These are phyloP conservation scores for Periophthalmus magnuspinnatus DNA, from an alignment of 2,797 vertebrate genomes.

Conservation along the genomic window DNA sequence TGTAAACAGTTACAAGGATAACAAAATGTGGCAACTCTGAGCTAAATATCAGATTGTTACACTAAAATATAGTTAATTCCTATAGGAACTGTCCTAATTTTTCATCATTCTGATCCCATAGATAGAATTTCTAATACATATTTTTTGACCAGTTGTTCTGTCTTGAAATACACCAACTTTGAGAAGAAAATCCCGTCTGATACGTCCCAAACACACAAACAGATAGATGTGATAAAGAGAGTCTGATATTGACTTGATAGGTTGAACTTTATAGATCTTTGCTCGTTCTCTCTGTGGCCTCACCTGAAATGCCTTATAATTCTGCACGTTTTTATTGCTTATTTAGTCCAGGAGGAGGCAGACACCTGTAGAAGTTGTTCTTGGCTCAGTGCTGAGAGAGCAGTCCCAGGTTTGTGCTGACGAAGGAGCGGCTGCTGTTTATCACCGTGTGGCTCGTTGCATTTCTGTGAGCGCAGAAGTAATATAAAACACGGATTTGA, in stretches of 20 bases:
- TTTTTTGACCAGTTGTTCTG: too few relatives aligned
- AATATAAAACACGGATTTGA: slow-evolving; percentile 6
- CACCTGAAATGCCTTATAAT: slow-evolving; percentile 27
- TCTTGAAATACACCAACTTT: too few relatives aligned
- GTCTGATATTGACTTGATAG: neutral
- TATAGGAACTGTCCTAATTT: too few relatives aligned
- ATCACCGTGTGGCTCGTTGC: slow-evolving; percentile 15
- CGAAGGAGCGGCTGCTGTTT: slow-evolving; percentile 40
- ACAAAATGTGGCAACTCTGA: too few relatives aligned
- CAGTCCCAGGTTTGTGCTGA: slow-evolving; percentile 63
- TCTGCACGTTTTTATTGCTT: slow-evolving; percentile 14
- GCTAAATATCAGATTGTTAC: too few relatives aligned
- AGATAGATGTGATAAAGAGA: neutral
- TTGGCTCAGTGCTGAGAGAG: slow-evolving; percentile 55
- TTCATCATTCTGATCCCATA: too few relatives aligned
- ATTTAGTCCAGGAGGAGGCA: slow-evolving; percentile 40
- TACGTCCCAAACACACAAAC: neutral
- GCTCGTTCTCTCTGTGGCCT: neutral
- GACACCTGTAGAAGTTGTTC: slow-evolving; percentile 57
- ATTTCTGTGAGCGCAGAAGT: slow-evolving; percentile 14
- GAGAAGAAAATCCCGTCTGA: neutral
- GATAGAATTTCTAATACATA: too few relatives aligned
- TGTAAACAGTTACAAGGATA: too few relatives aligned
- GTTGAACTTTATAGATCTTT: neutral
- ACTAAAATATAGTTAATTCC: too few relatives aligned